Percentiles rank a stretch among this genome's conserved stretches.
These are phyloP conservation scores for Drosophila virilis DNA, from an alignment of 1,140 invertebrate species.

Conservation along the genomic window DNA sequence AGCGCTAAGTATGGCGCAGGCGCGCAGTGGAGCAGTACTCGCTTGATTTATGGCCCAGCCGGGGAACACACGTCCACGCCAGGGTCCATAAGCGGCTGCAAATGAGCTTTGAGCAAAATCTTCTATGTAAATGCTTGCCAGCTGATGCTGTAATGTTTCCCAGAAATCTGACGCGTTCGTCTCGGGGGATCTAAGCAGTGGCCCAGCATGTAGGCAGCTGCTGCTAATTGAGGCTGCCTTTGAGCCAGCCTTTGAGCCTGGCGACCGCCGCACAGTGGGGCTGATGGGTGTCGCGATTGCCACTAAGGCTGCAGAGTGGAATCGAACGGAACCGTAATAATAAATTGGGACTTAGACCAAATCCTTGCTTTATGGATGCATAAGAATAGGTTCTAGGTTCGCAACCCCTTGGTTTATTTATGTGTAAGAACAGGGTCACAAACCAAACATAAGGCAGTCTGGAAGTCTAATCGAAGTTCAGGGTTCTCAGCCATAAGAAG, in stretches of 20 bases:
- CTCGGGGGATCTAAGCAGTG: not conserved
- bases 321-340: too few species aligned
- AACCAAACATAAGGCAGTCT: too few species aligned
- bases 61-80: conserved; percentile 14
- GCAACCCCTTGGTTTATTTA: too few species aligned
- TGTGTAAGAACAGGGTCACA: too few species aligned
- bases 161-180: conserved; percentile 41
- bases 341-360: too few species aligned
- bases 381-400: too few species aligned
- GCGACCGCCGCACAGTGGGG: conserved; percentile 6
- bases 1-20: conserved; percentile 82
- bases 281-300: not conserved
- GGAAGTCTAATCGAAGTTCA: too few species aligned
- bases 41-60: conserved; percentile 69
- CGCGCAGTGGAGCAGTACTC: conserved; percentile 44
- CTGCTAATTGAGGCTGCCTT: conserved; percentile 36
- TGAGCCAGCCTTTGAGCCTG: conserved; percentile 6
- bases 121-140: conserved; percentile 68
- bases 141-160: conserved; percentile 61
- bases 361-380: too few species aligned
- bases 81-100: conserved; percentile 70
- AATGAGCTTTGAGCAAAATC: conserved; percentile 51
- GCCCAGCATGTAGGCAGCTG: conserved; percentile 5
- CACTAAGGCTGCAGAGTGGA: not conserved
- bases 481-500: too few species aligned